A percentile compares a stretch with the other conserved stretches of the same genome.
Evolutionary conservation across 2,888 invertebrate species (phyloP).

Genomic region (Sericinus montela): DNA sequence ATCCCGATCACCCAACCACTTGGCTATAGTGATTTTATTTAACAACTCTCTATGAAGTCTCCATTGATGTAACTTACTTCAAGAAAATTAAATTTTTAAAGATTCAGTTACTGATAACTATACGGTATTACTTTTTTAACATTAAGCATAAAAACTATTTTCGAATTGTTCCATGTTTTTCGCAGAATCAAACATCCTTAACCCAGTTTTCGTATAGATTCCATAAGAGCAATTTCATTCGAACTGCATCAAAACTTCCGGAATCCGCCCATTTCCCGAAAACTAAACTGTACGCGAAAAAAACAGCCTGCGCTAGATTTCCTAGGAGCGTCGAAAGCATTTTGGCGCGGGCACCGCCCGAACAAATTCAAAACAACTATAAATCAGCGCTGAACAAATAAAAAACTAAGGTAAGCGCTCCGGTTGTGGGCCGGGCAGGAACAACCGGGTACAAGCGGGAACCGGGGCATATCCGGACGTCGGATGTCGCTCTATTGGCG

Average conservation of each 20-base stretch:
- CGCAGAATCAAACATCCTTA: background rate
- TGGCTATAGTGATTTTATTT: too few species aligned
- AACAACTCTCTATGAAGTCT: too few species aligned
- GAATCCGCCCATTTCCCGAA: slow-evolving; percentile 34
- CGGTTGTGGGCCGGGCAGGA: slow-evolving; percentile 62
- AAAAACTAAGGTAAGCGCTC: slow-evolving; percentile 78
- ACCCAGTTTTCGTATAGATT: background rate
- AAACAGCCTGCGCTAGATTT: slow-evolving; percentile 47
- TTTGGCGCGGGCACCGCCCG: slow-evolving; percentile 53
- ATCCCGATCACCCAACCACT: too few species aligned
- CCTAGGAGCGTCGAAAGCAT: slow-evolving; percentile 59
- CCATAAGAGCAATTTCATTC: background rate
- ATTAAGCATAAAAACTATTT: too few species aligned
- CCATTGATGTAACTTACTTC: too few species aligned
- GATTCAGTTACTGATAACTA: too few species aligned
- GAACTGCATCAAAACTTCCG: slow-evolving; percentile 24
- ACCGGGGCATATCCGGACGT: slow-evolving; percentile 62
- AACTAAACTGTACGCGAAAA: slow-evolving; percentile 29
- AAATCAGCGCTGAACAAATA: slow-evolving; percentile 73
- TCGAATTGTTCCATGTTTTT: too few species aligned
- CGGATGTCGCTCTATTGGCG: slow-evolving; percentile 70
- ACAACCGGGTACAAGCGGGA: slow-evolving; percentile 38
- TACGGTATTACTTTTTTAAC: background rate
- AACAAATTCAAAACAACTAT: slow-evolving; percentile 75
- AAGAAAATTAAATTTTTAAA: too few species aligned